These are phyloP conservation scores for Heliocidaris erythrogramma DNA, from an alignment of 35 echinoderm and acorn worm genomes.

Conservation along the genomic window DNA sequence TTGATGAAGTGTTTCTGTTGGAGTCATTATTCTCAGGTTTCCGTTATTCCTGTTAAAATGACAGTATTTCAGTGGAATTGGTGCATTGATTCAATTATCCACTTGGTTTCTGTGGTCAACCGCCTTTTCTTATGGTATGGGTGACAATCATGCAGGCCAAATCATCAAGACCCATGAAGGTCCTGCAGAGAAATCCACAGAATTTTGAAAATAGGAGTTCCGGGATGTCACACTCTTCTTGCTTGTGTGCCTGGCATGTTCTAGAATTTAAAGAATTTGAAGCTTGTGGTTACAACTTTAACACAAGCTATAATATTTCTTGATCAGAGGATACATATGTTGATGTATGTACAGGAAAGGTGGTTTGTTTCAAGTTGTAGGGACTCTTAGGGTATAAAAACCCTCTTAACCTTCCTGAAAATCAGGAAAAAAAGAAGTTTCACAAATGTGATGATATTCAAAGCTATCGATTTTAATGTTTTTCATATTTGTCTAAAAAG, in stretches of 20 bases:
- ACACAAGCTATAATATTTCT: not conserved
- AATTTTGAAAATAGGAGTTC: not conserved
- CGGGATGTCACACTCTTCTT: not conserved
- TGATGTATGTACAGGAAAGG: not conserved
- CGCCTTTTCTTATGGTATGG: not conserved
- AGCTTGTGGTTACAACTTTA: not conserved
- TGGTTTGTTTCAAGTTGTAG: not conserved
- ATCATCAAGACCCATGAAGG: not conserved
- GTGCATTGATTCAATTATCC: not conserved
- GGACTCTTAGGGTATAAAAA: not conserved
- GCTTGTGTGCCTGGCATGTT: not conserved
- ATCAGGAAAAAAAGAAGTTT: not conserved
- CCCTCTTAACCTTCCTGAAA: not conserved
- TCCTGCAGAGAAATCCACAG: not conserved
- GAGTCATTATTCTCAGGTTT: too few species aligned
- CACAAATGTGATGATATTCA: not conserved
- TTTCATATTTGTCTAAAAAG: too few species aligned
- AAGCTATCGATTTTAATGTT: not conserved
- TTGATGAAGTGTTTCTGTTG: too few species aligned
- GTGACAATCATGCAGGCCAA: too few species aligned
- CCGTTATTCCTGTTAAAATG: too few species aligned
- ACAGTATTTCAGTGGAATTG: too few species aligned
- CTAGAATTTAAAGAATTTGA: not conserved
- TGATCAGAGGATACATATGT: not conserved
- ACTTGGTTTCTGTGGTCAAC: not conserved